These are phyloP conservation scores for Phyllotreta cruciferae DNA, from an alignment of 2,888 invertebrate species.

Conservation along the genomic window DNA sequence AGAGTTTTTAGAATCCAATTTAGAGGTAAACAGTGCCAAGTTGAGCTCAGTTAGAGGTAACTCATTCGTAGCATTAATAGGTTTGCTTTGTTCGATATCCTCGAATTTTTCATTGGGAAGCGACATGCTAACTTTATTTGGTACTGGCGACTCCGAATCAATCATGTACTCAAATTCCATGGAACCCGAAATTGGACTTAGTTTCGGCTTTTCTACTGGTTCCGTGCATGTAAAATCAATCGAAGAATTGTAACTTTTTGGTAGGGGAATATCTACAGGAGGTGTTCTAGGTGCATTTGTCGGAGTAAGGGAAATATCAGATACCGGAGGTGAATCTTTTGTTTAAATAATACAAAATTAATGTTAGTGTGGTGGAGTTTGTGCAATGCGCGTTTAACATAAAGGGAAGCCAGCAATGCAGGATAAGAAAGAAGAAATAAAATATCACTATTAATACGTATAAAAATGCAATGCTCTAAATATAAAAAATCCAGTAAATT, in stretches of 20 bases:
- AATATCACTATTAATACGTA: conserved; percentile 48
- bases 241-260: conserved; percentile 34
- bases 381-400: conserved; percentile 32
- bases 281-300: conserved; percentile 55
- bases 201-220: conserved; percentile 42
- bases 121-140: conserved; percentile 26
- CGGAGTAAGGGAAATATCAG: conserved; percentile 50
- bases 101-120: conserved; percentile 23
- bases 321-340: conserved; percentile 44
- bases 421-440: conserved; percentile 49
- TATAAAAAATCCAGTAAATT: conserved; percentile 4
- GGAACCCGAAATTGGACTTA: conserved; percentile 57
- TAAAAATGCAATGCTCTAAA: conserved; percentile 15
- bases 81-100: conserved; percentile 38
- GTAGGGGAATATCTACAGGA: conserved; percentile 55
- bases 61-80: conserved; percentile 67
- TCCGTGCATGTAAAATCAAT: not conserved
- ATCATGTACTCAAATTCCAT: conserved; percentile 53
- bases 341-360: conserved; percentile 36
- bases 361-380: conserved; percentile 29
- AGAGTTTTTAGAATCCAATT: conserved; percentile 42
- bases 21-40: conserved; percentile 56
- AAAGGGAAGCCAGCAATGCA: conserved; percentile 40
- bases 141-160: conserved; percentile 48
- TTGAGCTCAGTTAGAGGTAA: conserved; percentile 67